Percentiles rank a stretch among this genome's conserved stretches.
Conservation (phyloP, 1,140 invertebrate genomes). For the Neelides sp. region DNA sequence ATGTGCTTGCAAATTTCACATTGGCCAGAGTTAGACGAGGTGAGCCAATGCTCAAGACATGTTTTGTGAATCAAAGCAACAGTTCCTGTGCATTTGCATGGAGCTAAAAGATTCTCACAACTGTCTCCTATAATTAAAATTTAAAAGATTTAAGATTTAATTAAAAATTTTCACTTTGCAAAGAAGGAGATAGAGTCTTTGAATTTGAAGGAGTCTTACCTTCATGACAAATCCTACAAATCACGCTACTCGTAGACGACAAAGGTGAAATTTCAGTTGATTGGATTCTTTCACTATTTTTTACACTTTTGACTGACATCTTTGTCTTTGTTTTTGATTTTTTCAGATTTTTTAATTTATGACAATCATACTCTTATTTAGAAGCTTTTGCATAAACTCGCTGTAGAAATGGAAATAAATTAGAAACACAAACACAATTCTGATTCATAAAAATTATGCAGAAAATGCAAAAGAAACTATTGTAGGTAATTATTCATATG, state of each 20-base stretch:
- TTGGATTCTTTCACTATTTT: too few species aligned
- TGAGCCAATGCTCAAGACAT: slow-evolving; percentile 49
- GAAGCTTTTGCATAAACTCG: too few species aligned
- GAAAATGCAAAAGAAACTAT: too few species aligned
- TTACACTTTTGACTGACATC: too few species aligned
- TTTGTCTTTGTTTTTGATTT: too few species aligned
- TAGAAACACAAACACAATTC: too few species aligned
- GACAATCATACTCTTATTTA: too few species aligned
- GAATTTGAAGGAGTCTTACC: slow-evolving; percentile 17
- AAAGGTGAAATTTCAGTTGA: slow-evolving; percentile 3
- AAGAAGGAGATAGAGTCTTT: background rate
- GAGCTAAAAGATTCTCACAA: slow-evolving; percentile 42
- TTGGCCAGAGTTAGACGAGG: slow-evolving; percentile 40
- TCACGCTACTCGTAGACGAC: slow-evolving; percentile 21
- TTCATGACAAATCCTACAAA: slow-evolving; percentile 39
- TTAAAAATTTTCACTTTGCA: background rate
- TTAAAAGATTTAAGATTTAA: background rate
- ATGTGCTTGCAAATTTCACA: slow-evolving; percentile 48
- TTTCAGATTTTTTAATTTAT: too few species aligned
- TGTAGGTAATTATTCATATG: too few species aligned
- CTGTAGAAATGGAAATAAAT: too few species aligned
- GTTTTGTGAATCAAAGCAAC: slow-evolving; percentile 42
- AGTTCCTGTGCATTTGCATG: slow-evolving; percentile 46
- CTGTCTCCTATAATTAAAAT: slow-evolving; percentile 34
- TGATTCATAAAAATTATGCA: too few species aligned